Evolutionary conservation across 2,888 invertebrate genomes (phyloP), one percentile per base, ranked within the genome.

Genomic region (Diplazon laetatorius): DNA sequence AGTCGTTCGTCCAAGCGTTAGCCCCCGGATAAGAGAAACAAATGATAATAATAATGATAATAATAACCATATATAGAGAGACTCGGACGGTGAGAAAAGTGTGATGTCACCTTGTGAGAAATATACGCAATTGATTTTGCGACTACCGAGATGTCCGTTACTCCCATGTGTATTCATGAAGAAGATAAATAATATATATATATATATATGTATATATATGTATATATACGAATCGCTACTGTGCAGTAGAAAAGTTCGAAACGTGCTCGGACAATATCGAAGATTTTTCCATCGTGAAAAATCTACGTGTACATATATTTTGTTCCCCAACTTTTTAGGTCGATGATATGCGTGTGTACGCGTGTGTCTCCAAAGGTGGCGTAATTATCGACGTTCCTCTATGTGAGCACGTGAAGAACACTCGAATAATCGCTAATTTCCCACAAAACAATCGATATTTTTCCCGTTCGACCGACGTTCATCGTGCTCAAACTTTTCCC

Each of bases 81-180:
- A 42, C 42, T 1, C 30, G 30, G 30, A 9, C 30, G 35, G 5
- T 55, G 37, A 71, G 52, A 68, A 69, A 80, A 78, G 73, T 72
- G 76, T 73, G 74, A 30, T 30, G 78, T 78, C 81, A 78, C 73
- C 57, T 57, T 65, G 30, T 52, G 42, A 59, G n/a, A 59, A 70
- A 75, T 77, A 73, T 60, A n/a, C 75, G 79, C 79, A 81, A 81
- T 80, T 16, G 48, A 50, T 46, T 72, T 62, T 52, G 10, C 59
- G 42, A 25, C 37, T 68, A 50, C 55, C n/a, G 20, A 39, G 37
- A 59, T 30, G 10, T 3, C 6, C 10, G 20, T 18, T 30, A 25
- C 30, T 35, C 30, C 9, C 30, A 14, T 14, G 55, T 55, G 42
- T 25, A 52, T 66, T 22, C 10, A 22, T 12, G 25, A 16, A 55